phyloP scores from a whole-genome alignment of 1,140 invertebrate genomes.

The Pseudachorutes palmiensis region DNA sequence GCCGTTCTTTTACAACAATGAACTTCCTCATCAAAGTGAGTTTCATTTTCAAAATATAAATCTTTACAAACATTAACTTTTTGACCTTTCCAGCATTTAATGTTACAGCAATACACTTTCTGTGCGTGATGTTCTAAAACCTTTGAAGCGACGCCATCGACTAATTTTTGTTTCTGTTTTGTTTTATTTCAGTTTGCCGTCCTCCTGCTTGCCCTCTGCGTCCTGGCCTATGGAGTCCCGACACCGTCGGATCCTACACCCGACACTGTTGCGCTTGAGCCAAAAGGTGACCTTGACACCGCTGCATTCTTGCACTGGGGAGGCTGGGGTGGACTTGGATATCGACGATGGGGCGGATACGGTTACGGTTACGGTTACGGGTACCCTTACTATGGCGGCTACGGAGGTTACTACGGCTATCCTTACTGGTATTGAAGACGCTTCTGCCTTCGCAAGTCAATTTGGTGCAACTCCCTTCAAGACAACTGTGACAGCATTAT shows the following conservation, averaged over 20 bases:
- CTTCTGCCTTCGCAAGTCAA: not conserved
- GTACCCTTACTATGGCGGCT: not conserved
- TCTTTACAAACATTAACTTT: no score
- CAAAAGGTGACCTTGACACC: slow-evolving; percentile 8
- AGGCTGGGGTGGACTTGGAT: not conserved
- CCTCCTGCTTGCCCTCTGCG: not conserved
- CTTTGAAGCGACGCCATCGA: no score
- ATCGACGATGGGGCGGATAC: not conserved
- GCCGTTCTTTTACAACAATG: no score
- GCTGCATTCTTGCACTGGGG: not conserved
- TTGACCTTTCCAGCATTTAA: no score
- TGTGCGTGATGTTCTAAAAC: no score
- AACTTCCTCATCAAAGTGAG: no score
- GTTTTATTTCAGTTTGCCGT: not conserved
- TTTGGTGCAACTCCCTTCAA: not conserved
- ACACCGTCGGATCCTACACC: not conserved
- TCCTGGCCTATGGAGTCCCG: not conserved
- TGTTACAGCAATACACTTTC: no score
- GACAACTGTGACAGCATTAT: slow-evolving; percentile 3
- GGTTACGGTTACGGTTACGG: not conserved
- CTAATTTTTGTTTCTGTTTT: not conserved
- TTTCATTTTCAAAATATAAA: no score
- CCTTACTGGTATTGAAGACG: no score
- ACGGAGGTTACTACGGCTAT: no score
- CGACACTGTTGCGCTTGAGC: not conserved